These are phyloP conservation scores for Leuciscus waleckii DNA, from an alignment of 2,797 vertebrate species.

Conservation along the genomic window DNA sequence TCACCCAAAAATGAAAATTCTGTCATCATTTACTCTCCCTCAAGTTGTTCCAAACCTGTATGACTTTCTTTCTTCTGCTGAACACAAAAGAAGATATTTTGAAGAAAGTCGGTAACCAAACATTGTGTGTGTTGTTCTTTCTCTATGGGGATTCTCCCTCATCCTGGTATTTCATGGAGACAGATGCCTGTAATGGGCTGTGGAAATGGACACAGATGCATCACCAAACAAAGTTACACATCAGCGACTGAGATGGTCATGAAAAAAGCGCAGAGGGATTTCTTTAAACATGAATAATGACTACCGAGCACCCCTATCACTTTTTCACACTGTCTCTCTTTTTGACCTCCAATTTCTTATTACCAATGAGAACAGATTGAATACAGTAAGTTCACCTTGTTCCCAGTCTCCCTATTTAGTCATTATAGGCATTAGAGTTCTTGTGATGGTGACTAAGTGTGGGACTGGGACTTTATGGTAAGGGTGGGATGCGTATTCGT, in stretches of 20 bases:
- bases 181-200: constrained; percentile 70
- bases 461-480: background rate
- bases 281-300: constrained; percentile 45
- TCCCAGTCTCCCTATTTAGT: constrained; percentile 8
- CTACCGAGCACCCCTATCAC: background rate
- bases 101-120: too few species aligned
- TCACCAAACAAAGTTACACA: constrained; percentile 57
- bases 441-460: constrained; percentile 13
- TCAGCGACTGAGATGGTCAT: constrained; percentile 23
- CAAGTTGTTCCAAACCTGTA: too few species aligned
- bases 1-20: too few species aligned
- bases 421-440: constrained; percentile 46
- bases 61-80: too few species aligned
- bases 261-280: constrained; percentile 26
- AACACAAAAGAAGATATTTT: too few species aligned
- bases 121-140: background rate
- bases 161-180: constrained; percentile 44
- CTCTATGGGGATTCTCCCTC: constrained; percentile 24
- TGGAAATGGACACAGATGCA: constrained; percentile 74
- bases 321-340: background rate
- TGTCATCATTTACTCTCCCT: too few species aligned
- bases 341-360: constrained; percentile 11
- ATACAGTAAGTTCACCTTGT: background rate
- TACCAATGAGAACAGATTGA: background rate
- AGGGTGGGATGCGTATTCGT: background rate